A percentile compares a stretch with the other conserved stretches of the same genome.
phyloP scores from a whole-genome alignment of 2,113 vertebrate genomes.

The Myxocyprinus asiaticus region DNA sequence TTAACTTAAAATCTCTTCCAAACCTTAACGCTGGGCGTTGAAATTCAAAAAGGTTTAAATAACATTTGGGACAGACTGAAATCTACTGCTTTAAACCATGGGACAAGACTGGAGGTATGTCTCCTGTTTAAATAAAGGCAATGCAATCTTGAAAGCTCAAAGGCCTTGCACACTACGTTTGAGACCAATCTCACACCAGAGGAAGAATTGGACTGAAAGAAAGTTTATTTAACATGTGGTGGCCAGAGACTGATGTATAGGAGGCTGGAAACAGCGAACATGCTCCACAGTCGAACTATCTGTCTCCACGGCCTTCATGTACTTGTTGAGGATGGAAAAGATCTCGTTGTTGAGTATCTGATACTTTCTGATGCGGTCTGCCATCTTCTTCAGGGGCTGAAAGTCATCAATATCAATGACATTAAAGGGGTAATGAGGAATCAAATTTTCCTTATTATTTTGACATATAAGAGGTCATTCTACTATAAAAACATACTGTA shows the following conservation, averaged over 20 bases:
- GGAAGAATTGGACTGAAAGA: conserved; percentile 28
- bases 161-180: conserved; percentile 22
- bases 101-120: conserved; percentile 35
- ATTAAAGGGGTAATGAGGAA: too few relatives aligned
- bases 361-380: conserved; percentile 97
- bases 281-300: conserved; percentile 98
- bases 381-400: conserved; percentile 99
- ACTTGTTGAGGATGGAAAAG: conserved; percentile 99
- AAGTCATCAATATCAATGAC: neutral
- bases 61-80: conserved; percentile 21
- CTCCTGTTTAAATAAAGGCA: conserved; percentile 22
- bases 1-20: conserved; percentile 8
- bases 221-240: conserved; percentile 88
- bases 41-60: conserved; percentile 28
- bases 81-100: conserved; percentile 32
- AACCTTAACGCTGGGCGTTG: conserved; percentile 2
- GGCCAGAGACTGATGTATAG: conserved; percentile 98
- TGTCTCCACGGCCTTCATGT: conserved; percentile 98
- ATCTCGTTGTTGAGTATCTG: conserved; percentile 99
- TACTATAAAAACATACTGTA: too few relatives aligned
- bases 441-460: too few relatives aligned
- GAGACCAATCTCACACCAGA: conserved; percentile 22
- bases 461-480: too few relatives aligned
- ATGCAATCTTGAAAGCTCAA: conserved; percentile 23
- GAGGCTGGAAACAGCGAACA: conserved; percentile 98